Percentiles rank a stretch among this genome's conserved stretches.
phyloP scores from a whole-genome alignment of 1,140 invertebrate species.

The Diprion similis region DNA sequence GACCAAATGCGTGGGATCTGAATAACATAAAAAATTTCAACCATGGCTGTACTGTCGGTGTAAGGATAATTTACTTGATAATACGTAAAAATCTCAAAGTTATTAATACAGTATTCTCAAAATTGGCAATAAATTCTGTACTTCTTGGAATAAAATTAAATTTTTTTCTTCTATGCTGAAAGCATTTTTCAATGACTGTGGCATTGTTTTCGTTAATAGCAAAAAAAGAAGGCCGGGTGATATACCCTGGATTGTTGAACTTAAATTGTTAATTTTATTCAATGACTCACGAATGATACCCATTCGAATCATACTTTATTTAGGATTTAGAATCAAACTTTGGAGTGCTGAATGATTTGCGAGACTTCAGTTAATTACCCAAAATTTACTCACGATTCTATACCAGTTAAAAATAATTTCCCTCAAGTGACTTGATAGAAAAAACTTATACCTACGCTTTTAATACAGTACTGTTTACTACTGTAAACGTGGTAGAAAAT shows the following conservation, averaged over 20 bases:
- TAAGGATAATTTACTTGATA: background rate
- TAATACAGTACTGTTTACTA: background rate
- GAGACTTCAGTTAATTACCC: background rate
- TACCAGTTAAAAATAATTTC: background rate
- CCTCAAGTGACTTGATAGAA: background rate
- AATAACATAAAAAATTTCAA: no score
- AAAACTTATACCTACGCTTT: background rate
- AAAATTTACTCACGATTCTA: background rate
- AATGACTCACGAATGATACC: background rate
- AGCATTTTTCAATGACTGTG: background rate
- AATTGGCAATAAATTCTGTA: background rate
- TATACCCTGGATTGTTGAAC: background rate
- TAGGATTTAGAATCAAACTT: no score
- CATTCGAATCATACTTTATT: background rate
- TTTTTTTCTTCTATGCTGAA: background rate
- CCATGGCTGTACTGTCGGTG: background rate
- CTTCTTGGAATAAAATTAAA: background rate
- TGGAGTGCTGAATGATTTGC: background rate
- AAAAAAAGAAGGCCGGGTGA: background rate
- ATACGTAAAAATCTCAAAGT: background rate
- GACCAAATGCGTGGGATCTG: background rate
- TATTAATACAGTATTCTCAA: background rate
- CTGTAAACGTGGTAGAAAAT: background rate
- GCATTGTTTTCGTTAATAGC: background rate
- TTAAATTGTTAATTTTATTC: background rate